phyloP scores from a whole-genome alignment of 1,140 invertebrate genomes.

The Bombyx mandarina region DNA sequence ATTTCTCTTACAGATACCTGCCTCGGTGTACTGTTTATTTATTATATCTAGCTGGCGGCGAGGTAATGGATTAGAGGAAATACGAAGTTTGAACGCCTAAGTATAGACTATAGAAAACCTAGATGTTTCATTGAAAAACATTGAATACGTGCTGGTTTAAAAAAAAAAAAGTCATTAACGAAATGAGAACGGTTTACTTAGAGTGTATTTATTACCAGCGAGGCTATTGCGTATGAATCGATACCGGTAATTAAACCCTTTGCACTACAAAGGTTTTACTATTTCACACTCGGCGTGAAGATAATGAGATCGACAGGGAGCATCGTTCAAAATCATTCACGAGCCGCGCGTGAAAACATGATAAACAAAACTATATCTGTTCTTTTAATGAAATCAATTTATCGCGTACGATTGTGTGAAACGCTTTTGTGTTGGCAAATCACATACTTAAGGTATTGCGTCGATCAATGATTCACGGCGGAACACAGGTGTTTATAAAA shows the following conservation, averaged over 20 bases:
- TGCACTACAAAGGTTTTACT: constrained; percentile 16
- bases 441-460: constrained; percentile 8
- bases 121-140: background rate
- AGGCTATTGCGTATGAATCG: constrained; percentile 13
- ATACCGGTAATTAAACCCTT: constrained; percentile 21
- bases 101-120: constrained; percentile 2
- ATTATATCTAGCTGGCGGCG: constrained; percentile 10
- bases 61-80: constrained; percentile 16
- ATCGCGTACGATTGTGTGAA: constrained; percentile 14
- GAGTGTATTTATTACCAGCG: constrained; percentile 12
- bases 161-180: constrained; percentile 10
- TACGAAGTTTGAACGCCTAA: constrained; percentile 6
- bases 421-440: constrained; percentile 9
- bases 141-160: background rate
- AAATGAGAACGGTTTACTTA: constrained; percentile 15
- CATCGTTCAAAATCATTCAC: background rate
- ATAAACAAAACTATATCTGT: background rate
- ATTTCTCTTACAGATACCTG: background rate
- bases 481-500: constrained; percentile 1
- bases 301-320: constrained; percentile 2
- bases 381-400: constrained; percentile 10
- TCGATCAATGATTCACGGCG: constrained; percentile 11
- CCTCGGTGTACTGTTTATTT: constrained; percentile 8
- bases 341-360: background rate
- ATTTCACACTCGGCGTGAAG: constrained; percentile 10